Evolutionary conservation across 2,888 invertebrate species (phyloP).

Genomic region (Elegia similella): DNA sequence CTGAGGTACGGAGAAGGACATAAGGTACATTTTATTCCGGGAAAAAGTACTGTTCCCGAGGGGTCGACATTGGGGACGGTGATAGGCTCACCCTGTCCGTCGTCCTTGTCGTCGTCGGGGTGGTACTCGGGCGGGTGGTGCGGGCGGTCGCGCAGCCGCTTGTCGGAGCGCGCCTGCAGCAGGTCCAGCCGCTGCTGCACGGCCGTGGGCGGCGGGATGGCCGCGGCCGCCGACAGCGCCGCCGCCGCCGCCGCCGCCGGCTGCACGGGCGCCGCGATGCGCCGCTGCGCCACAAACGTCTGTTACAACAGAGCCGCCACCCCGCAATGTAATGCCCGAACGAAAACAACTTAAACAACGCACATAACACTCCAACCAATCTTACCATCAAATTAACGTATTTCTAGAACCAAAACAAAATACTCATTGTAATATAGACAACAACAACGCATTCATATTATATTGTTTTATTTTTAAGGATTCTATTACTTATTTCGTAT

Average conservation of each 20-base stretch:
- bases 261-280: constrained; percentile 74
- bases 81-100: constrained; percentile 46
- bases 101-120: constrained; percentile 55
- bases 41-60: too few relatives aligned
- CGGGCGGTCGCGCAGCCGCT: constrained; percentile 51
- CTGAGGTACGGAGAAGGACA: too few relatives aligned
- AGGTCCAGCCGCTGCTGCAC: constrained; percentile 75
- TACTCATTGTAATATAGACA: not conserved
- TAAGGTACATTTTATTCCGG: too few relatives aligned
- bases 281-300: constrained; percentile 76
- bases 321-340: not conserved
- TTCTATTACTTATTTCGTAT: not conserved
- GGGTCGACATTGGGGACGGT: not conserved
- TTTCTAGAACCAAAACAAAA: constrained; percentile 41
- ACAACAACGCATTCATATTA: not conserved
- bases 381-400: constrained; percentile 50
- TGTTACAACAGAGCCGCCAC: constrained; percentile 28
- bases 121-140: constrained; percentile 50
- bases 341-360: not conserved
- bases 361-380: not conserved
- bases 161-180: constrained; percentile 68
- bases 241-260: constrained; percentile 75
- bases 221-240: constrained; percentile 73
- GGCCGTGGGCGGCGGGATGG: constrained; percentile 73
- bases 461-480: too few relatives aligned